Evolutionary conservation across 2,888 invertebrate species (phyloP).

Genomic region (Acleris emargana): DNA sequence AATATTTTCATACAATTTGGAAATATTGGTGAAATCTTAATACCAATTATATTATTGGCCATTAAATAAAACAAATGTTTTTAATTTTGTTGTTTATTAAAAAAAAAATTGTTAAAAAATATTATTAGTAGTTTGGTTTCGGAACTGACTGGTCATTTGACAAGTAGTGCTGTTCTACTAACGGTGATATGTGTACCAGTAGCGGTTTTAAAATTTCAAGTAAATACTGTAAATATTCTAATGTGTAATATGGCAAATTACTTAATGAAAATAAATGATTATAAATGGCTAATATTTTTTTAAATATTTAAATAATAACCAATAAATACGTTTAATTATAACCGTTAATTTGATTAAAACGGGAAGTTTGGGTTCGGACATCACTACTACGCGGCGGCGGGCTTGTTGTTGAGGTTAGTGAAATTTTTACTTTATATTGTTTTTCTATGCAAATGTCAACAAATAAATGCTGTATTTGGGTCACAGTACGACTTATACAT

Average conservation of each 20-base stretch:
- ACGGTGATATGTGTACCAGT: too few relatives aligned
- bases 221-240: too few relatives aligned
- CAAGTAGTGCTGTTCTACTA: too few relatives aligned
- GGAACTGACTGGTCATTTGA: too few relatives aligned
- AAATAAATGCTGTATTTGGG: slow-evolving; percentile 38
- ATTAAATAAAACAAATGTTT: too few relatives aligned
- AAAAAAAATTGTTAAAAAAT: too few relatives aligned
- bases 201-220: too few relatives aligned
- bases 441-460: slow-evolving; percentile 48
- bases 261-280: neutral
- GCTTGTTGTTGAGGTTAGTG: slow-evolving; percentile 75
- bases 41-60: too few relatives aligned
- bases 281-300: neutral
- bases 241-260: too few relatives aligned
- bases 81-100: too few relatives aligned
- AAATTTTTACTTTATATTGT: slow-evolving; percentile 58
- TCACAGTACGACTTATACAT: slow-evolving; percentile 31
- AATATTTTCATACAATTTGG: slow-evolving; percentile 2
- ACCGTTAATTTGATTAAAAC: neutral
- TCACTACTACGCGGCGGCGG: slow-evolving; percentile 68
- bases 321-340: neutral
- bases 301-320: neutral
- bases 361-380: slow-evolving; percentile 39
- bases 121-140: too few relatives aligned
- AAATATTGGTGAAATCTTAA: neutral